These are phyloP conservation scores for Oceanites oceanicus DNA, from an alignment of 2,113 vertebrate species.

Conservation along the genomic window DNA sequence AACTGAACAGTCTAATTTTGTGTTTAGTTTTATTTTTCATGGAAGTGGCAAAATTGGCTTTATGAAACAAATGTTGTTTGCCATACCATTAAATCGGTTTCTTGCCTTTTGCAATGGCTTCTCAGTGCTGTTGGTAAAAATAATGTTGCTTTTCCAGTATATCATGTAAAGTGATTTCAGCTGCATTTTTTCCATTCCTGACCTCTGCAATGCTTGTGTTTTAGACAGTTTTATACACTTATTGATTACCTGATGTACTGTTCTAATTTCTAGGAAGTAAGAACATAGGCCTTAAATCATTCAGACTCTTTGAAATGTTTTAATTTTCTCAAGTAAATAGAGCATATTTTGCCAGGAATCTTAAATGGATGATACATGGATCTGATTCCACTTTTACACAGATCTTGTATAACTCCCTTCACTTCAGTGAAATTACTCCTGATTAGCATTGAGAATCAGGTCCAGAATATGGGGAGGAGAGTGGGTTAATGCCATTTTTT, in stretches of 20 bases:
- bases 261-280: slow-evolving; percentile 58
- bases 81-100: slow-evolving; percentile 21
- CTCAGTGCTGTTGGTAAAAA: slow-evolving; percentile 34
- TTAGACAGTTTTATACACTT: slow-evolving; percentile 46
- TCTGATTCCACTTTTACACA: neutral
- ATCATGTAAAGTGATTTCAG: slow-evolving; percentile 48
- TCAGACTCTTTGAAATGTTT: slow-evolving; percentile 32
- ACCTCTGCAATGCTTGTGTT: slow-evolving; percentile 27
- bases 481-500: slow-evolving; percentile 46
- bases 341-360: slow-evolving; percentile 46
- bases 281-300: slow-evolving; percentile 43
- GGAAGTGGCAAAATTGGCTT: slow-evolving; percentile 2
- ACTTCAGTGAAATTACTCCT: slow-evolving; percentile 12
- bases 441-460: slow-evolving; percentile 19
- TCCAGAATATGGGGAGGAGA: neutral
- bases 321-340: slow-evolving; percentile 60
- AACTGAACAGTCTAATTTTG: neutral
- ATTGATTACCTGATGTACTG: slow-evolving; percentile 58
- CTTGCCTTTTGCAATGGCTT: slow-evolving; percentile 26
- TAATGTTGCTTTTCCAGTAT: slow-evolving; percentile 52
- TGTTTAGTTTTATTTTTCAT: neutral
- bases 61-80: slow-evolving; percentile 7
- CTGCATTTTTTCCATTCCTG: slow-evolving; percentile 27
- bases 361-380: neutral
- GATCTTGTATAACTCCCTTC: neutral